phyloP scores from a whole-genome alignment of 2,797 vertebrate genomes.

The Poecilia wingei region DNA sequence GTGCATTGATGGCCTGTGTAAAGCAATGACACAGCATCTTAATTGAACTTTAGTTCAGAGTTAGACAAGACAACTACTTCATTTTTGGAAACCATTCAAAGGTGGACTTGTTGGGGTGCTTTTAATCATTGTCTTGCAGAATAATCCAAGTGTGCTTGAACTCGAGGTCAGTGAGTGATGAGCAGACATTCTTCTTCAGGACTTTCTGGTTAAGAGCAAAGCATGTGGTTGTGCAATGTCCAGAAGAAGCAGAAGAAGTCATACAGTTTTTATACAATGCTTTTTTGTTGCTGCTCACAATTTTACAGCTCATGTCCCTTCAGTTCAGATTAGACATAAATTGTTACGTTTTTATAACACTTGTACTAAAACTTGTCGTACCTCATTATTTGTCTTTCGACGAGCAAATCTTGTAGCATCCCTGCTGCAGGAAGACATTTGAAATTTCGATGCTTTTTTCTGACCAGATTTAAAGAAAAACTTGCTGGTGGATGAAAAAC shows the following conservation, averaged over 20 bases:
- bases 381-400: background rate
- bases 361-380: background rate
- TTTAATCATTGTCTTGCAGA: background rate
- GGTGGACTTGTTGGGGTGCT: background rate
- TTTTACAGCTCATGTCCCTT: background rate
- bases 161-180: background rate
- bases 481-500: background rate
- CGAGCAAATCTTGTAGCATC: background rate
- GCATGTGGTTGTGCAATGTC: background rate
- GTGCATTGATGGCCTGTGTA: background rate
- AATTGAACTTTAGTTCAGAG: background rate
- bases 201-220: background rate
- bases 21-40: background rate
- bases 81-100: background rate
- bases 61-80: background rate
- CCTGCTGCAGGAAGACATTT: background rate
- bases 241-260: background rate
- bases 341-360: background rate
- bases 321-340: background rate
- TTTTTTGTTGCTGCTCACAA: background rate
- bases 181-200: background rate
- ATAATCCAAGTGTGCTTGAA: background rate
- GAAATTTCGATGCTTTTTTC: background rate
- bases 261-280: background rate
- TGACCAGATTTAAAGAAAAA: background rate